Conservation (phyloP, 1,140 invertebrate genomes). For the Brachionus angularis region DNA sequence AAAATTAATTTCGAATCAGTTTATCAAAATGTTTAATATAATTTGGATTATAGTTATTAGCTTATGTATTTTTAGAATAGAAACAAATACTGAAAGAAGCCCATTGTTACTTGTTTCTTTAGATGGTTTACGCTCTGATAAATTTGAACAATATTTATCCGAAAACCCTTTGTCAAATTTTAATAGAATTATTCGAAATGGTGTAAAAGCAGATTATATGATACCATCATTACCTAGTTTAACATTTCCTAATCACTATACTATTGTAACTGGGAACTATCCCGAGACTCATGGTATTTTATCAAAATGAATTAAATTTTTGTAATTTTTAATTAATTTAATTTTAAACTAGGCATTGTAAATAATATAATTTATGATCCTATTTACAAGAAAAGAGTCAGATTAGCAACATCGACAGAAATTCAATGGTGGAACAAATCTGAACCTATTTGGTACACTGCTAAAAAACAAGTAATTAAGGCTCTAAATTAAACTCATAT, state of each 20-base stretch:
- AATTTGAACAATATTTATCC: conserved; percentile 58
- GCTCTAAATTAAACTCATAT: not conserved
- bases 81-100: too few species aligned
- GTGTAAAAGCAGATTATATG: conserved; percentile 65
- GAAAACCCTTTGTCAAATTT: conserved; percentile 62
- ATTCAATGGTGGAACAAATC: conserved; percentile 1
- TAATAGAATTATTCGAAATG: conserved; percentile 60
- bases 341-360: not conserved
- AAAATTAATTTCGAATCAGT: too few species aligned
- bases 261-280: conserved; percentile 64
- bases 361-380: conserved; percentile 3
- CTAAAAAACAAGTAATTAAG: conserved; percentile 44
- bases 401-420: not conserved
- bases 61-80: too few species aligned
- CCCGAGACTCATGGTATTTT: conserved; percentile 21
- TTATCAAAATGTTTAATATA: too few species aligned
- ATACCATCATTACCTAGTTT: conserved; percentile 67
- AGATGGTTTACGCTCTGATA: conserved; percentile 70
- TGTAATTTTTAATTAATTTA: conserved; percentile 44
- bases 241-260: conserved; percentile 75
- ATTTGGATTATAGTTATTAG: too few species aligned
- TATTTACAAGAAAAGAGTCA: not conserved
- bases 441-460: conserved; percentile 35
- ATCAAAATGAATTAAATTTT: not conserved
- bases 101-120: conserved; percentile 62